Percentiles rank a stretch among this genome's conserved stretches.
phyloP scores from a whole-genome alignment of 1,140 invertebrate species.

The Drosophila navojoa region DNA sequence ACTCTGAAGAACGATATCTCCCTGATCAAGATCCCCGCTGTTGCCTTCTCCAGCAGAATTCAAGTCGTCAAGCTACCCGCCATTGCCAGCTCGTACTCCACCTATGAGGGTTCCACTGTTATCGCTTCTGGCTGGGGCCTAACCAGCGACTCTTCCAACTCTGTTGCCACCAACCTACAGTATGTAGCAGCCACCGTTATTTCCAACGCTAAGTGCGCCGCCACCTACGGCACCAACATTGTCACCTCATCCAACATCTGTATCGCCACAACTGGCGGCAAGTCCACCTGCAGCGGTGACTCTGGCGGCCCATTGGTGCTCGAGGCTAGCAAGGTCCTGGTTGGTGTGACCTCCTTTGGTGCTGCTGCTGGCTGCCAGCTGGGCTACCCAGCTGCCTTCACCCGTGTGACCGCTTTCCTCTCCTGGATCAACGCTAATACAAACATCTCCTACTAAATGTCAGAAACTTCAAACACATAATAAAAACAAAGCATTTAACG shows the following conservation, averaged over 20 bases:
- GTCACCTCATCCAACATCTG: constrained; percentile 67
- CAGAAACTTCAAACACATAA: constrained; percentile 26
- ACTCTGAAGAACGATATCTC: constrained; percentile 73
- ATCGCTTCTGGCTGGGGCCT: constrained; percentile 76
- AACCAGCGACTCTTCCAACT: constrained; percentile 37
- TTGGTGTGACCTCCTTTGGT: constrained; percentile 86
- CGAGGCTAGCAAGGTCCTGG: constrained; percentile 11
- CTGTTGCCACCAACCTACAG: constrained; percentile 43
- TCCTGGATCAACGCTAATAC: constrained; percentile 84
- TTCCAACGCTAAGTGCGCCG: constrained; percentile 46
- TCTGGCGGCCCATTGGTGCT: constrained; percentile 84
- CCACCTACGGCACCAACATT: constrained; percentile 43
- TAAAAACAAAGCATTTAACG: constrained; percentile 37
- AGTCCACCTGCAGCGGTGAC: constrained; percentile 83
- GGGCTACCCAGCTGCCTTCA: constrained; percentile 85
- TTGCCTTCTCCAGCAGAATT: constrained; percentile 35
- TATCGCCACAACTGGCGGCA: constrained; percentile 32
- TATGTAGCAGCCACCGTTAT: constrained; percentile 40
- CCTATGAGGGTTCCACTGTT: constrained; percentile 48
- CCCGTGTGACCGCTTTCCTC: constrained; percentile 85
- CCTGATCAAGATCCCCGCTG: constrained; percentile 60
- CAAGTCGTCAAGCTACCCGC: constrained; percentile 40
- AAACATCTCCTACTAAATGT: constrained; percentile 46
- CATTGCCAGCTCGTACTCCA: constrained; percentile 56
- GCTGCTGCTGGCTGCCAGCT: constrained; percentile 84